Base-by-base conservation (phyloP, 2,113 vertebrate genomes). In the Phrynocephalus versicolor region DNA sequence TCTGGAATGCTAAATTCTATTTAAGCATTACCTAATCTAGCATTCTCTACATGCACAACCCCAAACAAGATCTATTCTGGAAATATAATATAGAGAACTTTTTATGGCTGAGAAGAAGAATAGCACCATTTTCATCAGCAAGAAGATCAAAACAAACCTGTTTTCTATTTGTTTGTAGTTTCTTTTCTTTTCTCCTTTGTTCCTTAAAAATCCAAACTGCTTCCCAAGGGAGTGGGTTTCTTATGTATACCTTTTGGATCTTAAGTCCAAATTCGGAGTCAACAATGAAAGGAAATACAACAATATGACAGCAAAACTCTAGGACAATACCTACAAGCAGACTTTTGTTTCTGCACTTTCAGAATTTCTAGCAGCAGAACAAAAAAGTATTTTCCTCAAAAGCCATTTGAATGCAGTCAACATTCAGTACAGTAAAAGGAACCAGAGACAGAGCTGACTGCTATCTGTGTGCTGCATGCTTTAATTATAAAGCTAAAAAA, bases 401-500 rank as follows among this genome's bases (percentile, higher is more conserved):
- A 71, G 72, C 33, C 83, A 67, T 77, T 77, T 23, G 37, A 77
- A 23, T 64, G 39, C 64, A 25, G 25, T 62, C 60, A 78, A 51
- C 16, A 80, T 80, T n/a, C 77, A 33, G n/a, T 23, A 62, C 77
- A 33, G n/a, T 23, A 62, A 41, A 30, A 14, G 33, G 45, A 85
- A 79, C 60, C 55, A 80, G 90, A 93, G 85, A 39, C 67, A 92
- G 83, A 41, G 88, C 86, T 45, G 86, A 75, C 74, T 74, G 79
- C n/a, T 91, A 65, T 71, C 72, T 90, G 87, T 82, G 76, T 70
- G 81, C 12, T 69, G 25, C 81, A 79, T 72, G 84, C 88, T 91
- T 93, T 89, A 91, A 76, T 93, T 92, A 86, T 12, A 90, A 94
- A 93, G 91, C 69, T 86, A 89, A 89, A 92, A 94, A 90, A 71